Base-by-base conservation (phyloP, 1,140 invertebrate genomes). In the Drosophila navojoa region DNA sequence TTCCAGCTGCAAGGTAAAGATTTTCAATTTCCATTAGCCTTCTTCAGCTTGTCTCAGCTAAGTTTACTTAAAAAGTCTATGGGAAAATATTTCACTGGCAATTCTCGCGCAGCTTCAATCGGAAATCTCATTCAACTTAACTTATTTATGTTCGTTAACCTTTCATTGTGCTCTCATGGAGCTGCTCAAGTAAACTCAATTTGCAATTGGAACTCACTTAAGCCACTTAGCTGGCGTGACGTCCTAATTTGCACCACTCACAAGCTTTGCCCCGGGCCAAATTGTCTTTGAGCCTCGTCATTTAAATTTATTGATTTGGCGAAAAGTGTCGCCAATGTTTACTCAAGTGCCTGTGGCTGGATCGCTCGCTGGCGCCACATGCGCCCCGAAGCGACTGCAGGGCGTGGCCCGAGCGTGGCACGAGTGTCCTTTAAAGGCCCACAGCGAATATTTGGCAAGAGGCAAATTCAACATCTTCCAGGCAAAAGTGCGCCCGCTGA, bases 241-340 rank as follows among this genome's bases (percentile, higher is more conserved):
- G 16, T 11, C 22, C 5, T 10, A 38, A 13, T 38, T 57, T 11
- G 52, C 16, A 35, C 22, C 53, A 64, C 52, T 71, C 25, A 61
- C 19, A 27, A 32, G 40, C 25, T n/a, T n/a, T 50, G 32, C n/a
- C 7, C 6, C 44, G 42, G 58, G 58, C 55, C 50, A 69, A 62
- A 32, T 73, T 49, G 42, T 44, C 63, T 58, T 27, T 35, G 53
- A 9, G 50, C 19, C 57, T 53, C 71, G 59, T 3, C 76, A 76
- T 82, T 72, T 76, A 54, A 82, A 69, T 71, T 71, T 82, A 82
- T 82, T 76, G 71, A 82, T 82, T 78, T 66, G 13, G 44, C 53
- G 27, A 29, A 60, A 70, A 59, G 29, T 72, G 55, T 69, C 57
- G 32, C 32, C 59, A 50, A 42, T 22, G 11, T 54, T 55, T 61